Evolutionary conservation across 2,888 invertebrate genomes (phyloP).

Genomic region (Antitype chi): DNA sequence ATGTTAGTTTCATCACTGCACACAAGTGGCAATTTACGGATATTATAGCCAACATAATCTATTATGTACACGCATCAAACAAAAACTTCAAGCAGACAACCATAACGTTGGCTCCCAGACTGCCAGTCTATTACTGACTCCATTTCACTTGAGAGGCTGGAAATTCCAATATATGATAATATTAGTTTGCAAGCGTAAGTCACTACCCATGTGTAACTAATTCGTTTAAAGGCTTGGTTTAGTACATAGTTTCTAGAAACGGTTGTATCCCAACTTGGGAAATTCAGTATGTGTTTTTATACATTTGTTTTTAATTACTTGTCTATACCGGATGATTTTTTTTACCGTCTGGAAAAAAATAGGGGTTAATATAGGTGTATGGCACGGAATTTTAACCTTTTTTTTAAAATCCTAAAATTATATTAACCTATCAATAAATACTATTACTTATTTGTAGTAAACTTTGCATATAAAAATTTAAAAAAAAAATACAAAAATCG

Average conservation of each 20-base stretch:
- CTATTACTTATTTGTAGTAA: too few relatives aligned
- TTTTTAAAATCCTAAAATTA: too few relatives aligned
- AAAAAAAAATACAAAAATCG: too few relatives aligned
- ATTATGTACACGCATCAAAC: slow-evolving; percentile 2
- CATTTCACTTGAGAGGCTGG: slow-evolving; percentile 6
- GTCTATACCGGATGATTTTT: too few relatives aligned
- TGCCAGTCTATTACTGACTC: background rate
- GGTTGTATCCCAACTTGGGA: background rate
- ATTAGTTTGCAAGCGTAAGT: background rate
- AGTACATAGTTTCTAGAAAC: background rate
- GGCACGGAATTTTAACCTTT: too few relatives aligned
- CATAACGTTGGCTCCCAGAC: background rate
- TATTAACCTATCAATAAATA: too few relatives aligned
- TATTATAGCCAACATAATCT: background rate
- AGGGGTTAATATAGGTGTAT: too few relatives aligned
- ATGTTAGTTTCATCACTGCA: too few relatives aligned
- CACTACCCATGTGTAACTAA: background rate
- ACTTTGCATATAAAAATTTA: too few relatives aligned
- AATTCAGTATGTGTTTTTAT: background rate
- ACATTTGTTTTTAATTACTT: too few relatives aligned
- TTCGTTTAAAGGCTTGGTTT: background rate
- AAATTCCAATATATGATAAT: background rate
- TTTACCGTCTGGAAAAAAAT: too few relatives aligned
- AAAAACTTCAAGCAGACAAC: background rate
- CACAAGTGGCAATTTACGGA: background rate